A percentile compares a stretch with the other conserved stretches of the same genome.
Conservation (phyloP, 2,113 vertebrate genomes). For the Aspidoscelis tigris region DNA sequence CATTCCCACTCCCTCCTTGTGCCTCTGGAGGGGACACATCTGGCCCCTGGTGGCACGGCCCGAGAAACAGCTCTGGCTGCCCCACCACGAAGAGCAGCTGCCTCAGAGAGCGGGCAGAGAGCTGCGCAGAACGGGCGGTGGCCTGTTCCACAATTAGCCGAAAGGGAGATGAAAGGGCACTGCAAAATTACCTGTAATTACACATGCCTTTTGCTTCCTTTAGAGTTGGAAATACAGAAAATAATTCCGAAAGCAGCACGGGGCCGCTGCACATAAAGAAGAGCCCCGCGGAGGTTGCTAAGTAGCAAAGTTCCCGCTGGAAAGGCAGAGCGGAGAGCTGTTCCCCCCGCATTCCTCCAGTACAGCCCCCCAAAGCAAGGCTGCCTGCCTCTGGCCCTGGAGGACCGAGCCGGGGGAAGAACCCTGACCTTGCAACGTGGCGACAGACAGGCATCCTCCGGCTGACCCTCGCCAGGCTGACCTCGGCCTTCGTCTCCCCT, state of each 20-base stretch:
- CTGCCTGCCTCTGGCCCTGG: no score
- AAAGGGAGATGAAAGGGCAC: slow-evolving; percentile 12
- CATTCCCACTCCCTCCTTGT: neutral
- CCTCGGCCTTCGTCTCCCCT: no score
- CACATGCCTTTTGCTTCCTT: slow-evolving; percentile 14
- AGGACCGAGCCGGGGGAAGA: no score
- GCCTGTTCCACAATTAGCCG: slow-evolving; percentile 20
- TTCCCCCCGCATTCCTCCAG: neutral
- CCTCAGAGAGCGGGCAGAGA: neutral
- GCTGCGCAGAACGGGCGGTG: neutral
- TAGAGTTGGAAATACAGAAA: neutral
- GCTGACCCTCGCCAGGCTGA: no score
- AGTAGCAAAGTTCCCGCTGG: neutral
- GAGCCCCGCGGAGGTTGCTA: neutral
- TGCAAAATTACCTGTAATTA: slow-evolving; percentile 35
- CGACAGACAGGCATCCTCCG: no score
- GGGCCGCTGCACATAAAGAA: neutral
- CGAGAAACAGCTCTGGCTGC: neutral
- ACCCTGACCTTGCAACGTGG: no score
- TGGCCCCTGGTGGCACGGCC: neutral
- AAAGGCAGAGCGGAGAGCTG: neutral
- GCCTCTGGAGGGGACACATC: neutral
- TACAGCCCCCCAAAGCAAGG: no score
- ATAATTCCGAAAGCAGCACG: slow-evolving; percentile 2
- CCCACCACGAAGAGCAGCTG: neutral